Base-by-base conservation (phyloP, 2,797 vertebrate species). In the Protosalanx chinensis region DNA sequence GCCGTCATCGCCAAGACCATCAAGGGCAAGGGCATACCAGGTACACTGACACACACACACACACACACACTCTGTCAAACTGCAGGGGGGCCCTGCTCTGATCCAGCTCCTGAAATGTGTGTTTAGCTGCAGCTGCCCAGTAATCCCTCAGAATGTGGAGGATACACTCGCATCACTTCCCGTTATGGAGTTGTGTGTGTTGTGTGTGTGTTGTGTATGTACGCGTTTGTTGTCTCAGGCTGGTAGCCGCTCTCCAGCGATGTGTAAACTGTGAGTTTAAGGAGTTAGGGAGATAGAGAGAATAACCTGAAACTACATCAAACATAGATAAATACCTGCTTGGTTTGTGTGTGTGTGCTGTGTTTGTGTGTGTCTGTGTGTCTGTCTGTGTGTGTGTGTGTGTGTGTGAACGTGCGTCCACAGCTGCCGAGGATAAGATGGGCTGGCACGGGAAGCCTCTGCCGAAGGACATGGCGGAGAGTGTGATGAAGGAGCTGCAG, bases 391-490 rank as follows among this genome's bases (percentile, higher is more conserved):
- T 23, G 7, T 58, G 57, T 58, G 6, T 23, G 5, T 58, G 56
- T 23, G n/a, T 58, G 20, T 27, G 35, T 53, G 33, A 30, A 20
- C 57, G 23, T 64, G 20, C 77, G 5, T 75, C n/a, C 66, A 63
- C 76, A 98, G 97, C 86, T 76, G 85, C 94, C 59, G 97, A 98
- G 89, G 97, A 98, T 78, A 97, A 97, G 86, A 95, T 96, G 87
- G 93, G 91, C 72, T 98, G 97, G 97, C 97, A 98, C 1, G 97
- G 95, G 16, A 98, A 98, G 76, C 92, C 95, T 3, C 92, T 98
- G 76, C 92, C 96, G 1, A 95, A 96, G 87, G 96, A 97, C 78
- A 93, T 96, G 93, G 94, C 95, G 0, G 96, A 98, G 1, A 88
- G 92, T 7, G 81, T 94, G 51, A 89, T 97, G 85, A 93, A 94